These are phyloP conservation scores for Xenopus petersii DNA, from an alignment of 2,797 vertebrate genomes.

Conservation along the genomic window DNA sequence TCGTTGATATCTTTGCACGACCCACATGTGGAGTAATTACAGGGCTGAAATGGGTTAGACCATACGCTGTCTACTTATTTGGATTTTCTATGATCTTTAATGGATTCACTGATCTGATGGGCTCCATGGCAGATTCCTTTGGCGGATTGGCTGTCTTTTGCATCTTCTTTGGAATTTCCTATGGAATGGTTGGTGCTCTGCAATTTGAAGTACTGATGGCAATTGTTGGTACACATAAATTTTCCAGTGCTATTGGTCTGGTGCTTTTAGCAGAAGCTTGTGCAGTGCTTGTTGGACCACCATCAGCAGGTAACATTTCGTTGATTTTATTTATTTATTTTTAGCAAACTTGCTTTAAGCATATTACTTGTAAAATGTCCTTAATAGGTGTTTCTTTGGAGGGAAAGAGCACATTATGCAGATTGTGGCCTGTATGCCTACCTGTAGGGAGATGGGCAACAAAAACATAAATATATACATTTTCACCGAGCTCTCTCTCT, in stretches of 20 bases:
- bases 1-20: slow-evolving; percentile 90
- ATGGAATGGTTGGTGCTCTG: slow-evolving; percentile 94
- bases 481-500: no score
- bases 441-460: no score
- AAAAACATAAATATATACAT: no score
- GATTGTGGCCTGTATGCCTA: no score
- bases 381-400: no score
- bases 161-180: slow-evolving; percentile 53
- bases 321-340: no score
- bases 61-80: slow-evolving; percentile 87
- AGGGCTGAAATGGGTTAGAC: slow-evolving; percentile 82
- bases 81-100: slow-evolving; percentile 93
- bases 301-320: slow-evolving; percentile 76
- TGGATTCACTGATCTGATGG: slow-evolving; percentile 81
- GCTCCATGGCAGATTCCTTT: slow-evolving; percentile 76
- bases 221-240: slow-evolving; percentile 84
- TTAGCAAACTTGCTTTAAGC: no score
- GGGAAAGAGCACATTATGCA: no score
- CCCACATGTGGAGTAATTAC: slow-evolving; percentile 84
- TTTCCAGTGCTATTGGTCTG: slow-evolving; percentile 91
- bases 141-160: slow-evolving; percentile 80
- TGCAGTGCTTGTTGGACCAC: slow-evolving; percentile 89
- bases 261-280: slow-evolving; percentile 88
- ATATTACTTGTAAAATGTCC: no score
- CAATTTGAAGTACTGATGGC: slow-evolving; percentile 97